These are phyloP conservation scores for Numida meleagris DNA, from an alignment of 2,113 vertebrate genomes.

Conservation along the genomic window DNA sequence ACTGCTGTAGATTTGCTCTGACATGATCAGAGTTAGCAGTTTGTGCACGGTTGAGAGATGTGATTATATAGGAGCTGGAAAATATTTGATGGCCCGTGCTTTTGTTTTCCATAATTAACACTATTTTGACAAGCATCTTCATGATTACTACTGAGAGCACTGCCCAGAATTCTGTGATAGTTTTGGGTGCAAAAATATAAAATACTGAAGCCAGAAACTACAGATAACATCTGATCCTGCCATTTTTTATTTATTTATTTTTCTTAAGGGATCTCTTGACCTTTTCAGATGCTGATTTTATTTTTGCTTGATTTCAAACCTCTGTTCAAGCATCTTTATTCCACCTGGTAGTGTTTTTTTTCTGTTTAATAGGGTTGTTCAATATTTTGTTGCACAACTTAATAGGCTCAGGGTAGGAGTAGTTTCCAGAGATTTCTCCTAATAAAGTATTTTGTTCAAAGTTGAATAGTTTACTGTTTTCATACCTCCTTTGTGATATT, in stretches of 20 bases:
- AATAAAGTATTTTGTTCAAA: neutral
- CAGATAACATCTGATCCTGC: neutral
- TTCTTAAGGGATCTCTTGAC: neutral
- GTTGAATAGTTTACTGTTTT: neutral
- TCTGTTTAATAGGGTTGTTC: neutral
- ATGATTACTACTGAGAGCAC: neutral
- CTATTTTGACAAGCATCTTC: neutral
- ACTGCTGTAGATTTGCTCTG: neutral
- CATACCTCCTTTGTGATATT: neutral
- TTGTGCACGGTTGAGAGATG: neutral
- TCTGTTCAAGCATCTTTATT: neutral
- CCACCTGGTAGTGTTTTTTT: neutral
- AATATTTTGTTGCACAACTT: neutral
- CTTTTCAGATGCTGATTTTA: neutral
- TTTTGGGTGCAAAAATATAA: neutral
- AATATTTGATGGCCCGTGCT: neutral
- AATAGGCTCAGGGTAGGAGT: neutral
- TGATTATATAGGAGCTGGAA: neutral
- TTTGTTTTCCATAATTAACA: slow-evolving; percentile 2
- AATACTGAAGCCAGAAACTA: neutral
- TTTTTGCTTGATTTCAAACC: neutral
- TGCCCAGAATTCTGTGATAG: neutral
- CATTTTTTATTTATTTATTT: neutral
- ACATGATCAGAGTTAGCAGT: neutral
- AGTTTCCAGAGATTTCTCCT: neutral